These are phyloP conservation scores for Ornithoptera priamus DNA, from an alignment of 2,888 invertebrate genomes.

Conservation along the genomic window DNA sequence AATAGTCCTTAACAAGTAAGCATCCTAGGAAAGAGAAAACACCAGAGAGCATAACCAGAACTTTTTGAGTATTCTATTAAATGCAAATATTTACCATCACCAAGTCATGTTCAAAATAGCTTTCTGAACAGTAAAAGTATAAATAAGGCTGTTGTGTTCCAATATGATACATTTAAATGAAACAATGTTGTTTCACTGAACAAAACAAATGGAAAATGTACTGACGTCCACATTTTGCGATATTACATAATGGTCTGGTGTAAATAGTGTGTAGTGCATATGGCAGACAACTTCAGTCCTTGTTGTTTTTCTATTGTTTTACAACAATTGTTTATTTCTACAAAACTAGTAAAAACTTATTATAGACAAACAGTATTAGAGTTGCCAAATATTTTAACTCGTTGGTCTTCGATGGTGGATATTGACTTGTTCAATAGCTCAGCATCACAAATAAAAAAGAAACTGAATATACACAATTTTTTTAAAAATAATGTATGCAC, in stretches of 20 bases:
- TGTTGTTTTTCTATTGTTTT: not conserved
- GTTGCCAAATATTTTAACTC: too few species aligned
- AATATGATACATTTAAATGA: too few species aligned
- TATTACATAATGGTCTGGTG: not conserved
- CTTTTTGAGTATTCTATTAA: conserved; percentile 32
- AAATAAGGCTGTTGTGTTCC: not conserved
- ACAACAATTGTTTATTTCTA: not conserved
- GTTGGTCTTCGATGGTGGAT: too few species aligned
- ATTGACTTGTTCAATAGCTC: too few species aligned
- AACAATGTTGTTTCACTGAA: too few species aligned
- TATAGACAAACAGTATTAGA: too few species aligned
- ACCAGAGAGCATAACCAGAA: conserved; percentile 25
- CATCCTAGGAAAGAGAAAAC: not conserved
- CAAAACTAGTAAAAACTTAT: not conserved
- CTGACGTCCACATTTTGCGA: conserved; percentile 28
- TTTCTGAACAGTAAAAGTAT: not conserved
- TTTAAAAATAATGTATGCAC: too few species aligned
- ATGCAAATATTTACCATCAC: conserved; percentile 17
- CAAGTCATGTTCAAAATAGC: not conserved
- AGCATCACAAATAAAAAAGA: too few species aligned
- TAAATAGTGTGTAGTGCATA: not conserved
- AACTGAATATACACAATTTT: too few species aligned
- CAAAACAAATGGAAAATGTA: not conserved
- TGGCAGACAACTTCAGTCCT: not conserved
- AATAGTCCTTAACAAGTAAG: conserved; percentile 1